Percentiles rank a stretch among this genome's conserved stretches.
phyloP scores from a whole-genome alignment of 2,888 invertebrate species.

The Calliphora vomitoria region DNA sequence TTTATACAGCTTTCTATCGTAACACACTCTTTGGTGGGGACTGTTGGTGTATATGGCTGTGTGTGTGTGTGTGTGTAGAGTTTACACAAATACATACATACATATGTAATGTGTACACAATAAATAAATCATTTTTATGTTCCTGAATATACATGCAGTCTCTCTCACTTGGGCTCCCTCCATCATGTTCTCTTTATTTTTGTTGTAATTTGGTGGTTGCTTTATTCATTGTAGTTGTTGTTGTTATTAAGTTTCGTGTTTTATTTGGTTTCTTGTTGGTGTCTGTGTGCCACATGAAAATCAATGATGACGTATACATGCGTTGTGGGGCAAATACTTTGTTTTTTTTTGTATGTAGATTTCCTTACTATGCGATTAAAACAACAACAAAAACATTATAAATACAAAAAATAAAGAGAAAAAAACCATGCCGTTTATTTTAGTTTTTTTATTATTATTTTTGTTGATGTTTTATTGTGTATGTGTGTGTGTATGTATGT shows the following conservation, averaged over 20 bases:
- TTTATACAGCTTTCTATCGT: slow-evolving; percentile 44
- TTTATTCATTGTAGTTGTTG: slow-evolving; percentile 34
- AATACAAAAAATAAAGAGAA: slow-evolving; percentile 3
- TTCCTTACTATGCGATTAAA: slow-evolving; percentile 66
- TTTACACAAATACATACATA: slow-evolving; percentile 3
- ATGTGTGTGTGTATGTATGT: slow-evolving; percentile 24
- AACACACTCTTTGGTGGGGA: not conserved
- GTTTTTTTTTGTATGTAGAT: slow-evolving; percentile 27
- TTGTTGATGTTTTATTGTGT: slow-evolving; percentile 45
- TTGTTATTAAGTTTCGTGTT: slow-evolving; percentile 36
- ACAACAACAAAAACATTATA: slow-evolving; percentile 29
- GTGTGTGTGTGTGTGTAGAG: not conserved
- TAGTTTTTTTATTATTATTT: slow-evolving; percentile 51
- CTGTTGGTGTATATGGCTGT: not conserved
- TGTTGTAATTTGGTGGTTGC: slow-evolving; percentile 62
- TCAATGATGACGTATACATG: slow-evolving; percentile 73
- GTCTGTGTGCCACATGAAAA: slow-evolving; percentile 63
- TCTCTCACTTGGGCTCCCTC: slow-evolving; percentile 39
- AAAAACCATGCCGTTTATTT: slow-evolving; percentile 64
- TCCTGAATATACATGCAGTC: slow-evolving; percentile 36
- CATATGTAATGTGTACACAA: not conserved
- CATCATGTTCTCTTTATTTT: slow-evolving; percentile 30
- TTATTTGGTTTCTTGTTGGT: slow-evolving; percentile 34
- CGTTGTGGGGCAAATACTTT: slow-evolving; percentile 68
- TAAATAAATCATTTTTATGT: slow-evolving; percentile 65